Evolutionary conservation across 2,797 vertebrate genomes (phyloP), one percentile per base, ranked within the genome.

Genomic region (Gymnodraco acuticeps): DNA sequence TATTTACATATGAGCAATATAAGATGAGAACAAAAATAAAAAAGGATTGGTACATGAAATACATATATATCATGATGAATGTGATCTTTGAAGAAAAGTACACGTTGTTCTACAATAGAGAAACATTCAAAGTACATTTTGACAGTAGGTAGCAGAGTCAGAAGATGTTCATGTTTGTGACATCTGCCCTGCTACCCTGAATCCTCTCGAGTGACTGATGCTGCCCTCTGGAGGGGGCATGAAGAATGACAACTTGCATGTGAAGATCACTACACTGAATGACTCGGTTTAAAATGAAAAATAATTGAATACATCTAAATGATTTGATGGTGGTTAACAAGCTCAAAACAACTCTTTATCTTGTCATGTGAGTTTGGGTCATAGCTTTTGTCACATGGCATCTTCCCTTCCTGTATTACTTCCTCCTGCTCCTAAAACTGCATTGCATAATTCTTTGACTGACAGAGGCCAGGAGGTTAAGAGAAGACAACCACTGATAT

Each of bases 181-280:
- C 41, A 6, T 54, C 45, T 47, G 27, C 9, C 7, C 48, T 12
- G 3, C 38, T 50, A 16, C 33, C 47, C 10, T 23, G 12, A 47
- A 48, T 56, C 42, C 17, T 3, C 52, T 31, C 5, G 27, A 41
- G 62, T n/a, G 14, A 47, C 19, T 19, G 19, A 79, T 9, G 47
- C 38, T 8, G 72, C 77, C 79, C 76, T 73, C 88, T 89, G 33
- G 61, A 59, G 84, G 76, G 0, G 0, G 16, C 2, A 68, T 27
- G 8, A 43, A 10, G 43, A 50, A 70, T 9, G 20, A 73, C 68
- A 63, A 0, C 5, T 47, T 43, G n/a, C 11, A 38, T 27, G 10
- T 23, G 5, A 12, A 10, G 9, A 55, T 55, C 16, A 56, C 42
- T 20, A 13, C 3, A 13, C 51, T 33, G 10, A 64, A 43, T 19